Evolutionary conservation across 2,888 invertebrate species (phyloP).

Genomic region (Alentia gelatinosa): DNA sequence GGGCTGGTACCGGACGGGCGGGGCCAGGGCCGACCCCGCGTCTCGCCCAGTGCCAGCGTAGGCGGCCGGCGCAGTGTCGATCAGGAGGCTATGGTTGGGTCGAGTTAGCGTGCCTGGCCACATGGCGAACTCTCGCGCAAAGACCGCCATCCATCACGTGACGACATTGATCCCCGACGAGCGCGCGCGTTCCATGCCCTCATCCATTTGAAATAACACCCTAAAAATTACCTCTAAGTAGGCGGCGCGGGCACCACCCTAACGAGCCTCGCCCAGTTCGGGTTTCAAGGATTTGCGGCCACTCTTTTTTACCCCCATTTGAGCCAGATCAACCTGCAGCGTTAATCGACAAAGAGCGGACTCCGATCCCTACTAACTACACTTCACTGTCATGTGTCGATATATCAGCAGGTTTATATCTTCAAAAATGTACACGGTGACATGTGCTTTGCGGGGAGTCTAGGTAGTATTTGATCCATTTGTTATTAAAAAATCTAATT

Average conservation of each 20-base stretch:
- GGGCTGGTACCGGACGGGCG: background rate
- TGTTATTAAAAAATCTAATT: no score
- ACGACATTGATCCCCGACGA: background rate
- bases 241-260: background rate
- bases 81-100: background rate
- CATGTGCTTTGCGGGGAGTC: no score
- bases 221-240: slow-evolving; percentile 17
- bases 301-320: background rate
- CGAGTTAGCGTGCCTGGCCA: background rate
- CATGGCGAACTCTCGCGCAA: background rate
- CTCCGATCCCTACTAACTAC: no score
- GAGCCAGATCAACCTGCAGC: background rate
- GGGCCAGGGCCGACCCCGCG: background rate
- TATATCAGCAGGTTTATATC: no score
- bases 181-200: background rate
- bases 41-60: background rate
- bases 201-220: background rate
- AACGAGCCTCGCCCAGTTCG: background rate
- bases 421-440: no score
- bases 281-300: background rate
- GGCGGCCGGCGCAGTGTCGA: background rate
- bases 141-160: slow-evolving; percentile 22
- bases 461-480: no score
- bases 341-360: no score
- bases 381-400: no score